Evolutionary conservation across 2,113 vertebrate genomes (phyloP).

Genomic region (Anser brachyrhynchus): DNA sequence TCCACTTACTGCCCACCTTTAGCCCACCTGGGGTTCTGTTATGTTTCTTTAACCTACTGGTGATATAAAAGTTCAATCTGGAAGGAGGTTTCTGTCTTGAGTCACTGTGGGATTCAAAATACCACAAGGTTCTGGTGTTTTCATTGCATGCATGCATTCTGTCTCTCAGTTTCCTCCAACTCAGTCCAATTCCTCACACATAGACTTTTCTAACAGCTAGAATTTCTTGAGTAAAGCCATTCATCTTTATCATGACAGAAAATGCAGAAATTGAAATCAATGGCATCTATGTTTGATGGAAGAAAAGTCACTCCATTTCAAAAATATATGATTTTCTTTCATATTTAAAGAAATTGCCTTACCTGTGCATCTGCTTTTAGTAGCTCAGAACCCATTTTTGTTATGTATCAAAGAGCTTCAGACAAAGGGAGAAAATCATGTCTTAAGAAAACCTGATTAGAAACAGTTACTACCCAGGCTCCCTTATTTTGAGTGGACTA

Average conservation of each 20-base stretch:
- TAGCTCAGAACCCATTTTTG: neutral
- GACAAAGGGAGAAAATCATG: neutral
- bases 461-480: neutral
- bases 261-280: neutral
- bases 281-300: neutral
- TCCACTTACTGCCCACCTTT: neutral
- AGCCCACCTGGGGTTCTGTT: neutral
- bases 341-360: neutral
- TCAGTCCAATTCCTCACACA: neutral
- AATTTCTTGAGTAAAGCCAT: neutral
- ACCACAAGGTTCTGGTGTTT: neutral
- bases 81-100: neutral
- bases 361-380: neutral
- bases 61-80: neutral
- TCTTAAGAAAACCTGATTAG: neutral
- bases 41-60: neutral
- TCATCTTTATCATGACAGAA: neutral
- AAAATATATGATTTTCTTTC: neutral
- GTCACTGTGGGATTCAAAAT: neutral
- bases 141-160: neutral
- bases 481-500: neutral
- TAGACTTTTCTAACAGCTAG: neutral
- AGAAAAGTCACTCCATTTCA: neutral
- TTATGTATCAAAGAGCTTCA: neutral
- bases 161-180: neutral